These are phyloP conservation scores for Erannis defoliaria DNA, from an alignment of 2,888 invertebrate genomes.

Conservation along the genomic window DNA sequence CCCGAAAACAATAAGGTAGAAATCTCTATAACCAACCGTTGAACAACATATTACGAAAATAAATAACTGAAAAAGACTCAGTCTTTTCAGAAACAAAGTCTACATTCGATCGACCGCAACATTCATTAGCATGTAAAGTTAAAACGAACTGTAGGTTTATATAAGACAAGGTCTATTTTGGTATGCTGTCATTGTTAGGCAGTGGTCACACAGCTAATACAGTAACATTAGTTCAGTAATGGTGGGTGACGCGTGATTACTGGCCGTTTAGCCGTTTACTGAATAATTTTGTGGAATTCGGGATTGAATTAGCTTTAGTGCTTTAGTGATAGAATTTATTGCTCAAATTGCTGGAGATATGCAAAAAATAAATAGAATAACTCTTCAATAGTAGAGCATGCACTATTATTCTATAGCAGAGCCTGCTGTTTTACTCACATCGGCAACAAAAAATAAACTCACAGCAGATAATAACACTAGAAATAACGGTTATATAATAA, in stretches of 20 bases:
- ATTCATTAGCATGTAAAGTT: constrained; percentile 1
- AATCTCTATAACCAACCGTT: constrained; percentile 27
- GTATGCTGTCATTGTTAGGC: constrained; percentile 46
- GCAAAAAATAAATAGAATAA: background rate
- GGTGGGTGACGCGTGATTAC: constrained; percentile 32
- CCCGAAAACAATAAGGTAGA: constrained; percentile 6
- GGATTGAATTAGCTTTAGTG: constrained; percentile 23
- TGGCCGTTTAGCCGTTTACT: constrained; percentile 49
- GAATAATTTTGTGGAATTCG: constrained; percentile 35
- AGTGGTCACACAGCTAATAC: constrained; percentile 36
- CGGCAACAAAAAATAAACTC: too few relatives aligned
- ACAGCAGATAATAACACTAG: too few relatives aligned
- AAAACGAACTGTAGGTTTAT: constrained; percentile 42
- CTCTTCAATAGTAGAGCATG: background rate
- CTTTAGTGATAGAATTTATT: constrained; percentile 11
- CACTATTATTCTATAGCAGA: too few relatives aligned
- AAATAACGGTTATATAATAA: too few relatives aligned
- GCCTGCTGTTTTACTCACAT: too few relatives aligned
- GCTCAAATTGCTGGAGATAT: constrained; percentile 1
- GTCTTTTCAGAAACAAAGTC: constrained; percentile 18
- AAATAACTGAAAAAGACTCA: constrained; percentile 16
- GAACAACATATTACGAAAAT: background rate
- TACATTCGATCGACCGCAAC: constrained; percentile 10
- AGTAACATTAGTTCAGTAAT: constrained; percentile 44
- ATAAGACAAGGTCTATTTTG: constrained; percentile 51